Evolutionary conservation across 92 coral and sea anemone species (phyloP).

Genomic region (Pocillopora meandrina): DNA sequence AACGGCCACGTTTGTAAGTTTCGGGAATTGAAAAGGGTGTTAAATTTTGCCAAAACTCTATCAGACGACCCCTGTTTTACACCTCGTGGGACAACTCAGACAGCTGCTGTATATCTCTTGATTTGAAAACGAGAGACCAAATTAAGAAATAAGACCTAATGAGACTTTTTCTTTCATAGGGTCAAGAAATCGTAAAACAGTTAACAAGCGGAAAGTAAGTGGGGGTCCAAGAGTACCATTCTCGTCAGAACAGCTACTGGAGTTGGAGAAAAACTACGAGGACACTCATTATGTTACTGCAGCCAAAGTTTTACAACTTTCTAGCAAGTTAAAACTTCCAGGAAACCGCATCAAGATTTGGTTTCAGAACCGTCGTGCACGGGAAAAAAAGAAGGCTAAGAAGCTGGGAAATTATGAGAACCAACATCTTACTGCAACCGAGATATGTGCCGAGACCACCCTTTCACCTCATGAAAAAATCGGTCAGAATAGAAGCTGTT

Average conservation of each 20-base stretch:
- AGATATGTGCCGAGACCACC: background rate
- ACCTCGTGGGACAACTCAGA: too few relatives aligned
- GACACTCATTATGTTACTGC: constrained; percentile 44
- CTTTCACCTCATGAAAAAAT: background rate
- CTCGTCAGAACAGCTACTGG: constrained; percentile 52
- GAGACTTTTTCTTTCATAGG: constrained; percentile 24
- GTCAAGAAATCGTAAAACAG: constrained; percentile 47
- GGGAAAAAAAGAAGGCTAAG: constrained; percentile 49
- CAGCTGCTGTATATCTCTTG: too few relatives aligned
- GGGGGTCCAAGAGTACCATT: constrained; percentile 70
- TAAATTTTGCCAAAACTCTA: too few relatives aligned
- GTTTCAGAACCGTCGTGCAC: constrained; percentile 69
- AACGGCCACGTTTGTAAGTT: too few relatives aligned
- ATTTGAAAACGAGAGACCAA: too few relatives aligned
- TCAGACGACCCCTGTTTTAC: too few relatives aligned
- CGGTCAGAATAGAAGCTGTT: background rate
- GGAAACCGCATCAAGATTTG: constrained; percentile 60
- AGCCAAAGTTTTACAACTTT: constrained; percentile 40
- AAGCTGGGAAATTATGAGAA: background rate
- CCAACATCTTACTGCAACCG: background rate
- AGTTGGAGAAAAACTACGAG: constrained; percentile 51
- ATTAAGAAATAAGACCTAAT: too few relatives aligned
- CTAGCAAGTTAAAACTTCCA: constrained; percentile 40
- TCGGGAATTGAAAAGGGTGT: too few relatives aligned
- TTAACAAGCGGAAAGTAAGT: constrained; percentile 43